Conservation (phyloP, 2,888 invertebrate species). For the Harpagoxenus sublaevis region DNA sequence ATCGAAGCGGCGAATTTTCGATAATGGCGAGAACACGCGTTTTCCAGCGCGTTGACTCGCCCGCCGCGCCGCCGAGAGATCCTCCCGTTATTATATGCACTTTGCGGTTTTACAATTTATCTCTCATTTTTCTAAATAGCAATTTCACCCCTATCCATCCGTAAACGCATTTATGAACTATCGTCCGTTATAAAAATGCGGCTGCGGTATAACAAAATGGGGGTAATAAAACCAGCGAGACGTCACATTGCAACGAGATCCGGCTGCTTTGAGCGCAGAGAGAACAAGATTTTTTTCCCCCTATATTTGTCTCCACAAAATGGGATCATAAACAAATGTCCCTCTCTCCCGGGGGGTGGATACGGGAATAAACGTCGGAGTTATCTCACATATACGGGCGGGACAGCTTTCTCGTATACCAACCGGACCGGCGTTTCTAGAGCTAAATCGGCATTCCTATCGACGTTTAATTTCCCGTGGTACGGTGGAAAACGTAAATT, state of each 20-base stretch:
- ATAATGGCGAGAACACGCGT: slow-evolving; percentile 29
- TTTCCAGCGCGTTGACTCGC: not conserved
- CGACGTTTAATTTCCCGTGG: slow-evolving; percentile 76
- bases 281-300: slow-evolving; percentile 8
- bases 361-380: slow-evolving; percentile 66
- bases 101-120: not conserved
- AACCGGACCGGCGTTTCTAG: slow-evolving; percentile 42
- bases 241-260: not conserved
- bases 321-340: slow-evolving; percentile 61
- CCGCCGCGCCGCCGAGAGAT: not conserved
- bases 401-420: slow-evolving; percentile 36
- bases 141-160: not conserved
- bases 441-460: slow-evolving; percentile 68
- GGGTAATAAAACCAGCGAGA: not conserved
- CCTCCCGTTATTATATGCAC: not conserved
- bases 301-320: slow-evolving; percentile 39
- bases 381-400: slow-evolving; percentile 59
- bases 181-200: not conserved
- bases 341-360: slow-evolving; percentile 46
- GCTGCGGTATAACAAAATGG: too few species aligned
- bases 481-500: slow-evolving; percentile 69
- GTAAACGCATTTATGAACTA: not conserved
- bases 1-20: slow-evolving; percentile 39
- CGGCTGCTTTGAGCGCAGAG: not conserved
- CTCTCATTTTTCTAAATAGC: not conserved